Percentiles rank a stretch among this genome's conserved stretches.
These are phyloP conservation scores for Gorsachius goisagi DNA, from an alignment of 2,113 vertebrate genomes.

Conservation along the genomic window DNA sequence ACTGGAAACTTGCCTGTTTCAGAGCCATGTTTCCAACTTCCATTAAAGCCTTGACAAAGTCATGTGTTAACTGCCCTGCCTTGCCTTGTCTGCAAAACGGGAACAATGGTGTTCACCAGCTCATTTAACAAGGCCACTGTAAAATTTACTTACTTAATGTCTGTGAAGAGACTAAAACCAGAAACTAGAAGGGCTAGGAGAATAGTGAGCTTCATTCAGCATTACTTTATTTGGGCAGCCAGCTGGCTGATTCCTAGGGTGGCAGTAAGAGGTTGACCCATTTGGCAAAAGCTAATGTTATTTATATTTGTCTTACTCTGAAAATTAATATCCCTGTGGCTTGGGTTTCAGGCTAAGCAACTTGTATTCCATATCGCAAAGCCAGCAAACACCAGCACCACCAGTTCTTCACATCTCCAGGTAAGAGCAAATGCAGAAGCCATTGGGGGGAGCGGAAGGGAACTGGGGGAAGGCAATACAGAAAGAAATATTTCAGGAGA, in stretches of 20 bases:
- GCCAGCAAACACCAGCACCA: neutral
- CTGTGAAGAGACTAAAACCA: neutral
- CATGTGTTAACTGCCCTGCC: neutral
- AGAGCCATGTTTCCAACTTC: neutral
- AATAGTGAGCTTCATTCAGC: conserved; percentile 11
- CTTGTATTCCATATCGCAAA: neutral
- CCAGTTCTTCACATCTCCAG: neutral
- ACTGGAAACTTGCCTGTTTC: neutral
- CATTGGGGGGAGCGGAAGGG: neutral
- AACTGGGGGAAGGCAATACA: neutral
- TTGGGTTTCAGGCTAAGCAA: neutral
- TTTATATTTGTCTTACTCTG: conserved; percentile 23
- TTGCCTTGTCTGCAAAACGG: neutral
- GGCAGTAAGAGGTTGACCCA: conserved; percentile 9
- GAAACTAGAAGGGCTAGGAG: neutral
- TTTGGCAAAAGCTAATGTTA: conserved; percentile 27
- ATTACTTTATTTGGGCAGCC: conserved; percentile 16
- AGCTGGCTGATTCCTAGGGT: conserved; percentile 25
- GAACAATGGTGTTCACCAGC: neutral
- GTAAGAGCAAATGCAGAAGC: neutral
- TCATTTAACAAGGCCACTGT: neutral
- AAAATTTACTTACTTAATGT: neutral
- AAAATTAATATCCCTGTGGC: neutral
- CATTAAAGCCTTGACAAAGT: neutral
- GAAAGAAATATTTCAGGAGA: neutral